A percentile compares a stretch with the other conserved stretches of the same genome.
These are phyloP conservation scores for Zalophus californianus DNA, from an alignment of 2,797 vertebrate genomes.

Conservation along the genomic window DNA sequence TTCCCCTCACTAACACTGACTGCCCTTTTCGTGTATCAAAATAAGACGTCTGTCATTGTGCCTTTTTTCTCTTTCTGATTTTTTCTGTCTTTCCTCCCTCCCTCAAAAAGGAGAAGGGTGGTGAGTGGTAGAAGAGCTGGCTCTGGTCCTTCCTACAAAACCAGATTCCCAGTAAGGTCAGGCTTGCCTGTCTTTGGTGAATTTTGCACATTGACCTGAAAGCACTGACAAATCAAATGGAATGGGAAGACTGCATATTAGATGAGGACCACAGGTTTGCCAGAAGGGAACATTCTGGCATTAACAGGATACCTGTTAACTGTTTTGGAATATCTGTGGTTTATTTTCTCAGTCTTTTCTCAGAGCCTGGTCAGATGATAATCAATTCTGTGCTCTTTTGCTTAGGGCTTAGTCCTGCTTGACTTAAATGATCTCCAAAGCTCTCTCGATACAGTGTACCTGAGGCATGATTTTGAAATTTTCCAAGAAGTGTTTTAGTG, in stretches of 20 bases:
- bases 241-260: not conserved
- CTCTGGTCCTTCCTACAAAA: not conserved
- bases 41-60: not conserved
- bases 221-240: not conserved
- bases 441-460: not conserved
- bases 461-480: conserved; percentile 56
- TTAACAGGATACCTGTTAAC: not conserved
- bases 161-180: not conserved
- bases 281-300: not conserved
- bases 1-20: not conserved
- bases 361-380: not conserved
- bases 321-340: conserved; percentile 12
- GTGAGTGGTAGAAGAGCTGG: not conserved
- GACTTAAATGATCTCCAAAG: not conserved
- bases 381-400: not conserved
- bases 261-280: not conserved
- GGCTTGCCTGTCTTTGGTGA: not conserved
- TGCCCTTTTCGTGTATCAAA: not conserved
- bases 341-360: conserved; percentile 40
- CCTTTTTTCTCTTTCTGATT: not conserved
- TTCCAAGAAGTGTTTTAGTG: conserved; percentile 33
- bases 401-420: not conserved
- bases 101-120: not conserved
- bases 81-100: not conserved
- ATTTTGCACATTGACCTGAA: not conserved